phyloP scores from a whole-genome alignment of 2,113 vertebrate species.

The Pitta sordida region DNA sequence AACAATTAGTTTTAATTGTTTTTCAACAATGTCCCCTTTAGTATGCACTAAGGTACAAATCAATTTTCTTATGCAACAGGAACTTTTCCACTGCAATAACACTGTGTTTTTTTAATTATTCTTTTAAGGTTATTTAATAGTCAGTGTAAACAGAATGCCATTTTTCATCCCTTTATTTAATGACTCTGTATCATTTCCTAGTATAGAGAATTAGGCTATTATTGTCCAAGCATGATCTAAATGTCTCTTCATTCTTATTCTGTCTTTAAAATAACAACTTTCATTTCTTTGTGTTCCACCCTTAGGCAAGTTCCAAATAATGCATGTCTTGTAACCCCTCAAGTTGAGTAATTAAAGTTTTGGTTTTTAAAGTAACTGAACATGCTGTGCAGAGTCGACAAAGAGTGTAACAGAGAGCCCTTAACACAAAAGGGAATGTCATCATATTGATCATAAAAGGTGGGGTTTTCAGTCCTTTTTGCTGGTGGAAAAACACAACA shows the following conservation, averaged over 20 bases:
- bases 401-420: neutral
- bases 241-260: neutral
- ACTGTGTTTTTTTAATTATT: neutral
- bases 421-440: neutral
- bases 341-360: neutral
- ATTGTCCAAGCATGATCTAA: neutral
- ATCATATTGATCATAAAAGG: constrained; percentile 1
- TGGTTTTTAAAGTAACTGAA: neutral
- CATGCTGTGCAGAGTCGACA: neutral
- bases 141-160: neutral
- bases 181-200: neutral
- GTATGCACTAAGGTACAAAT: neutral
- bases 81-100: neutral
- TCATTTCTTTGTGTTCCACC: neutral
- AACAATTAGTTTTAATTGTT: constrained; percentile 8
- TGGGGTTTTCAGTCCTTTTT: neutral
- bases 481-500: neutral
- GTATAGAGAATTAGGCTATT: neutral
- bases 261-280: neutral
- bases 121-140: neutral
- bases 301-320: neutral
- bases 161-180: neutral
- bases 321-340: neutral
- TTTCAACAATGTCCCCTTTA: neutral
- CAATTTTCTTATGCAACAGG: neutral